Percentiles rank a stretch among this genome's conserved stretches.
Conservation (phyloP, 2,113 vertebrate genomes). For the Pyxicephalus adspersus region DNA sequence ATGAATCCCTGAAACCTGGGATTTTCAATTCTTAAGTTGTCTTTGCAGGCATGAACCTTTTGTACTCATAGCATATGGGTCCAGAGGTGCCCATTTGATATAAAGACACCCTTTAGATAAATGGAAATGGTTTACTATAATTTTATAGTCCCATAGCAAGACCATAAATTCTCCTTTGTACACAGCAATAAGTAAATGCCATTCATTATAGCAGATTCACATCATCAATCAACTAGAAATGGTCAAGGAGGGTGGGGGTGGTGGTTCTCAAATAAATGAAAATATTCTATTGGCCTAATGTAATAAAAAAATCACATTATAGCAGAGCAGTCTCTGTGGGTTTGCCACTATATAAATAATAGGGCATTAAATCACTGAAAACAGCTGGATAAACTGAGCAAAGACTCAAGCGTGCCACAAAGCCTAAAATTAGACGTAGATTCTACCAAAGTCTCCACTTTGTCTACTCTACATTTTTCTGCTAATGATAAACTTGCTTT, state of each 20-base stretch:
- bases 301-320: conserved; percentile 56
- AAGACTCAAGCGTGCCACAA: conserved; percentile 65
- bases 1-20: too few relatives aligned
- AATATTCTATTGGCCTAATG: conserved; percentile 59
- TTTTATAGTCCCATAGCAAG: conserved; percentile 50
- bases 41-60: too few relatives aligned
- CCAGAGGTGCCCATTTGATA: too few relatives aligned
- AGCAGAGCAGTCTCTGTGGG: conserved; percentile 56
- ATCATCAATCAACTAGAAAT: conserved; percentile 34
- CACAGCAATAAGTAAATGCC: conserved; percentile 59
- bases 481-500: conserved; percentile 29
- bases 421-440: conserved; percentile 63
- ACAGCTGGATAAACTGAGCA: conserved; percentile 57
- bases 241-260: too few relatives aligned
- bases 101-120: too few relatives aligned
- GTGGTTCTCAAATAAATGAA: conserved; percentile 39
- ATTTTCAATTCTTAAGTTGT: too few relatives aligned
- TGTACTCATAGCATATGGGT: too few relatives aligned
- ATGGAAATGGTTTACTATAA: not conserved
- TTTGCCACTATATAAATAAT: conserved; percentile 60
- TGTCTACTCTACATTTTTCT: conserved; percentile 63
- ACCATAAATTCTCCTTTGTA: conserved; percentile 48
- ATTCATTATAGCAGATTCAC: conserved; percentile 52
- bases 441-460: conserved; percentile 69
- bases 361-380: conserved; percentile 62